A percentile compares a stretch with the other conserved stretches of the same genome.
These are phyloP conservation scores for Trichechus manatus DNA, from an alignment of 2,113 vertebrate species.

Conservation along the genomic window DNA sequence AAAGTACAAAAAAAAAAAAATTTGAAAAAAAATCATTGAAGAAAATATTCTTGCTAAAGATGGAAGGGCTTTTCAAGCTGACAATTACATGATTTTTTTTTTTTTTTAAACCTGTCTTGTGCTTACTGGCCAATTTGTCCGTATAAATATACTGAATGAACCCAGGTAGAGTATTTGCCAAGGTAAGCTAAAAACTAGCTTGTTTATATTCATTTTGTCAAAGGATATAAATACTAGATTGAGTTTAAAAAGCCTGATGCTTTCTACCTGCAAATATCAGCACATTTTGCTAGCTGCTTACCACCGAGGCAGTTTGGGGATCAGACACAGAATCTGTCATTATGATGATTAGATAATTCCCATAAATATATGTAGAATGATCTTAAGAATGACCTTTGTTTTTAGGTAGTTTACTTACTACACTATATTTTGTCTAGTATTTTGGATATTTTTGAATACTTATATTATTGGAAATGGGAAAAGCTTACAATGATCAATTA, in stretches of 20 bases:
- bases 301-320: not conserved
- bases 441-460: conserved; percentile 9
- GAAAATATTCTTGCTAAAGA: not conserved
- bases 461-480: not conserved
- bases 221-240: not conserved
- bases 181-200: not conserved
- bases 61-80: not conserved
- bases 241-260: not conserved
- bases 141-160: not conserved
- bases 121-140: not conserved
- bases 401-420: not conserved
- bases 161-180: conserved; percentile 13
- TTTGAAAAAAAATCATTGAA: not conserved
- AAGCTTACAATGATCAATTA: not conserved
- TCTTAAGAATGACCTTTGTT: not conserved
- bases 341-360: not conserved
- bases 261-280: not conserved
- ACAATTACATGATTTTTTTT: not conserved
- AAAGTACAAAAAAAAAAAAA: no score
- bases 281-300: not conserved
- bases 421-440: not conserved
- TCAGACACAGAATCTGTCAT: not conserved
- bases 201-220: not conserved
- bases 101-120: not conserved
- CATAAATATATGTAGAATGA: not conserved